phyloP scores from a whole-genome alignment of 2,797 vertebrate genomes.

The Parauchenoglanis punctatus region DNA sequence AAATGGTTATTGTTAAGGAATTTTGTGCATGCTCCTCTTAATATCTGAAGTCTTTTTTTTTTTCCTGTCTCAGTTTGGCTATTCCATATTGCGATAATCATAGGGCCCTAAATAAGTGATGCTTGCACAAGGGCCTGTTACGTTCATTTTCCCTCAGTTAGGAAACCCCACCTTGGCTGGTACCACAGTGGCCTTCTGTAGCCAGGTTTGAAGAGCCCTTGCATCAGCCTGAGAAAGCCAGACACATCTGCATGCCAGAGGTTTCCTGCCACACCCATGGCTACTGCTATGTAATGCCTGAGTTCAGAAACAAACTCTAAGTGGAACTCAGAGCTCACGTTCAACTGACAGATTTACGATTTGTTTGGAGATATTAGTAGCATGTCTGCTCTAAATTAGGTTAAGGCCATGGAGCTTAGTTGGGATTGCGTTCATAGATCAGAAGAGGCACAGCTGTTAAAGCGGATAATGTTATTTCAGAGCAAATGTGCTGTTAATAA shows the following conservation, averaged over 20 bases:
- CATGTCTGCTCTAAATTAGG: background rate
- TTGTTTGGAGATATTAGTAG: slow-evolving; percentile 42
- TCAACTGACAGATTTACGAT: slow-evolving; percentile 27
- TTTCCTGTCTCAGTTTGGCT: background rate
- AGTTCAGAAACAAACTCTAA: background rate
- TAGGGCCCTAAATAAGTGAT: background rate
- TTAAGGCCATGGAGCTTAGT: slow-evolving; percentile 1
- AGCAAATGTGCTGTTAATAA: slow-evolving; percentile 37
- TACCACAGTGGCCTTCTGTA: slow-evolving; percentile 60
- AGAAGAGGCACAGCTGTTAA: slow-evolving; percentile 30
- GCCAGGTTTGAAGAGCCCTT: slow-evolving; percentile 66
- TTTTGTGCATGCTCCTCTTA: background rate
- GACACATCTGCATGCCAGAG: slow-evolving; percentile 52
- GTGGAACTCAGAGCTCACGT: background rate
- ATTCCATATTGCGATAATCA: slow-evolving; percentile 1
- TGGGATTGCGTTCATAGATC: slow-evolving; percentile 7
- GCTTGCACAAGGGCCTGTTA: background rate
- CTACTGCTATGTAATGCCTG: background rate
- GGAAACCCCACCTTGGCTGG: slow-evolving; percentile 67
- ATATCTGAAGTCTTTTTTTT: background rate
- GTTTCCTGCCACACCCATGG: slow-evolving; percentile 49
- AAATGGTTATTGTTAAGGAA: background rate
- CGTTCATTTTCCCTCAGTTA: slow-evolving; percentile 30
- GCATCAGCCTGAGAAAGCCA: slow-evolving; percentile 66
- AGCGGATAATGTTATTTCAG: slow-evolving; percentile 14